A percentile compares a stretch with the other conserved stretches of the same genome.
Evolutionary conservation across 2,888 invertebrate genomes (phyloP).

Genomic region (Phyto melanocephala): DNA sequence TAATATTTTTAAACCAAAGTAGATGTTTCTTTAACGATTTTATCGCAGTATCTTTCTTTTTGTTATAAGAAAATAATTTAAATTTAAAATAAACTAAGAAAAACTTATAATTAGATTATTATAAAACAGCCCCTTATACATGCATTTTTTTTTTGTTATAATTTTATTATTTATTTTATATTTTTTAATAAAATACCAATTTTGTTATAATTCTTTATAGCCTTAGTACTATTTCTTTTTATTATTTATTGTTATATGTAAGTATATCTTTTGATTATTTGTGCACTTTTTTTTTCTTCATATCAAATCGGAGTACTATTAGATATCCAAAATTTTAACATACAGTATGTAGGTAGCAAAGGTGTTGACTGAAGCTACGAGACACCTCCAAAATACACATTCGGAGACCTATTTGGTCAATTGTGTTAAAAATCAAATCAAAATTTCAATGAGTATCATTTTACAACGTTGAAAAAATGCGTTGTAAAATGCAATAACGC

Average conservation of each 20-base stretch:
- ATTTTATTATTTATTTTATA: constrained; percentile 47
- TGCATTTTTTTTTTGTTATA: constrained; percentile 37
- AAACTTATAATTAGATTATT: constrained; percentile 33
- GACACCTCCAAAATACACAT: too few relatives aligned
- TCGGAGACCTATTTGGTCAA: too few relatives aligned
- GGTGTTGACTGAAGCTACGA: too few relatives aligned
- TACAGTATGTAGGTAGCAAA: too few relatives aligned
- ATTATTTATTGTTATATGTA: constrained; percentile 54
- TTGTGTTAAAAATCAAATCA: too few relatives aligned
- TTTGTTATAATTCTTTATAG: constrained; percentile 32
- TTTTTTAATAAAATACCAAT: constrained; percentile 63
- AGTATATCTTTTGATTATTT: constrained; percentile 53
- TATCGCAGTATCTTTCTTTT: constrained; percentile 67
- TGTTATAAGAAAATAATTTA: constrained; percentile 58
- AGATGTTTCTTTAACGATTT: constrained; percentile 63
- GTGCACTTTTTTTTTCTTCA: constrained; percentile 23
- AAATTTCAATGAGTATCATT: too few relatives aligned
- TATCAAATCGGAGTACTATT: constrained; percentile 17
- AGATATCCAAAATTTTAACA: background rate
- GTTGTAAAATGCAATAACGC: too few relatives aligned
- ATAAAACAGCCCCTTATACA: constrained; percentile 59
- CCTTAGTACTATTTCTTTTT: background rate
- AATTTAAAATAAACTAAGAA: constrained; percentile 60
- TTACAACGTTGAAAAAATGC: too few relatives aligned
- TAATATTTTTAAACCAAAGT: constrained; percentile 7